Evolutionary conservation across 2,888 invertebrate genomes (phyloP), one percentile per base, ranked within the genome.

Genomic region (Sarcophaga subvicina): DNA sequence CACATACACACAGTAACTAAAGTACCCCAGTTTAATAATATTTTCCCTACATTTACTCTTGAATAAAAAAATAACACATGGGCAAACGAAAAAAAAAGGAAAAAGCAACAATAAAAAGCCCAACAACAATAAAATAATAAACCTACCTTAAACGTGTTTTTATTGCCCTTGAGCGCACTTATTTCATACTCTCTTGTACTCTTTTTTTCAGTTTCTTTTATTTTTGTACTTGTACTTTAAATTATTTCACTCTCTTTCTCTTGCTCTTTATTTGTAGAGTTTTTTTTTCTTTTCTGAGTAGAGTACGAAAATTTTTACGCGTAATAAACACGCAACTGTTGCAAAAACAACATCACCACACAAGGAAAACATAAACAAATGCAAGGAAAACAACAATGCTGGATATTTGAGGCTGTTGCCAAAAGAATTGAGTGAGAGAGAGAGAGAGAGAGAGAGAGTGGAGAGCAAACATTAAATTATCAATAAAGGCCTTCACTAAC

Each of bases 271-370:
- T 45, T 67, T 37, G 37, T 45, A 4, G 6, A 3, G 54, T 17
- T 67, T 47, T 59, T 69, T 10, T 49, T 49, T 49, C 22, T 22
- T 11, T 6, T 12, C 14, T 49, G 10, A 10, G 14, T 12, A 11
- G 49, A 49, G 14, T 4, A 64, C 63, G 22, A 25, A 76, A 3
- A 73, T 78, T 72, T 78, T 78, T 78, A 82, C 73, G 78, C 81
- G 70, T 78, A 71, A 81, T 82, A 79, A 85, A 79, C 78, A 85
- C 82, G 81, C 78, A 78, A 75, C 25, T 78, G 67, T 10, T 73
- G 69, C 59, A n/a, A 54, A n/a, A 22, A 22, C 8, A 67, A 63
- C 22, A 62, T 1, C 6, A 37, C 37, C 37, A 37, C 37, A 37
- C 2, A 37, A 37, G 8, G 37, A 1, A 37, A 37, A 59, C 14